Percentiles rank a stretch among this genome's conserved stretches.
These are phyloP conservation scores for Caretta caretta DNA, from an alignment of 2,113 vertebrate genomes.

Conservation along the genomic window DNA sequence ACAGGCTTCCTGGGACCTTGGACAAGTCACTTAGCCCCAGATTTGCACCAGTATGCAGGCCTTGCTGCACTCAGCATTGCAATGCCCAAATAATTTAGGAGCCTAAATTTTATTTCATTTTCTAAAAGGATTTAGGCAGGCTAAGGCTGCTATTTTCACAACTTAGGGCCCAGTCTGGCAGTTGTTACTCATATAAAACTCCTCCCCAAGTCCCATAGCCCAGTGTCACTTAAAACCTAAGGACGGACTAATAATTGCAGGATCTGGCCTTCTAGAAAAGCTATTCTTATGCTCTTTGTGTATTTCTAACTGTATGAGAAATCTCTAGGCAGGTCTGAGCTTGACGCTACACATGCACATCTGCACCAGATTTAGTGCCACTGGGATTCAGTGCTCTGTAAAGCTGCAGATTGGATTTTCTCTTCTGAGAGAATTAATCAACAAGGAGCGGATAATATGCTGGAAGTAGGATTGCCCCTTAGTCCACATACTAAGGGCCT, in stretches of 20 bases:
- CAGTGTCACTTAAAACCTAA: not conserved
- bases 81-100: too few species aligned
- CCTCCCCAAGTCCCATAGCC: not conserved
- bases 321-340: not conserved
- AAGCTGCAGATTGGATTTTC: slow-evolving; percentile 1
- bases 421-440: slow-evolving; percentile 26
- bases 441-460: not conserved
- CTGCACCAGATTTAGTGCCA: not conserved
- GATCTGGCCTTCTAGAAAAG: slow-evolving; percentile 7
- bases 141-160: too few species aligned
- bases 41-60: too few species aligned
- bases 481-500: not conserved
- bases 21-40: too few species aligned
- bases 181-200: not conserved
- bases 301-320: not conserved
- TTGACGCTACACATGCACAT: not conserved
- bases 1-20: too few species aligned
- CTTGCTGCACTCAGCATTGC: too few species aligned
- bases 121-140: too few species aligned
- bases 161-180: not conserved
- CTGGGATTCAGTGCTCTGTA: not conserved
- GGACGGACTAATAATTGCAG: not conserved
- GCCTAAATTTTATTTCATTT: too few species aligned
- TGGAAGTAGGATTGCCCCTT: slow-evolving; percentile 29
- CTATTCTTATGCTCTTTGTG: not conserved